A percentile compares a stretch with the other conserved stretches of the same genome.
Evolutionary conservation across 2,113 vertebrate genomes (phyloP).

Genomic region (Fregetta grallaria): DNA sequence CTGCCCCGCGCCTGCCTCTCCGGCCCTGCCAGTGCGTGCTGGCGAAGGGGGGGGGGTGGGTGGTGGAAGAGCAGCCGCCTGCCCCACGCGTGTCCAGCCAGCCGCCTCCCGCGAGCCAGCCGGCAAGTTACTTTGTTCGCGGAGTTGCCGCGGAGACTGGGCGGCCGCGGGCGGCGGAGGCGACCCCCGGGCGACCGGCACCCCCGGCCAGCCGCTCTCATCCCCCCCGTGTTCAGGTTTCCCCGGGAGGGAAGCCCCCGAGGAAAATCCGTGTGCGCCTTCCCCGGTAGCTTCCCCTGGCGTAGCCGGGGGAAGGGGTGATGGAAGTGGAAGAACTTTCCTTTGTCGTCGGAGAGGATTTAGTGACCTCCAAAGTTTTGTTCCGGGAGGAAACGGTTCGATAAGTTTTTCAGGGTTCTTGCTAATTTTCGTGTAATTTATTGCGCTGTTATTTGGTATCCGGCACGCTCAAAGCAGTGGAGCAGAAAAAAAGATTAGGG

Average conservation of each 20-base stretch:
- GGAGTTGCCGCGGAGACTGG: conserved; percentile 11
- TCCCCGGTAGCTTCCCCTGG: background rate
- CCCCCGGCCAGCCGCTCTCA: background rate
- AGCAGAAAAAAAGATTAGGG: background rate
- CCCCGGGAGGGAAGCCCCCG: background rate
- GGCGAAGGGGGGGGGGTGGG: background rate
- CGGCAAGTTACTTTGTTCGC: conserved; percentile 59
- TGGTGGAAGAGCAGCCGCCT: background rate
- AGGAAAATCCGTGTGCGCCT: background rate
- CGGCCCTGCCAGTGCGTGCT: background rate
- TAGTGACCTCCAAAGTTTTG: conserved; percentile 54
- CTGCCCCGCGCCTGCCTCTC: background rate
- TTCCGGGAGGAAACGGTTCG: background rate
- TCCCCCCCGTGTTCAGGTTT: background rate
- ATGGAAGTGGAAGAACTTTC: conserved; percentile 18
- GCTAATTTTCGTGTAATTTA: background rate
- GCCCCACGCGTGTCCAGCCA: background rate
- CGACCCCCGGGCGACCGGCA: background rate
- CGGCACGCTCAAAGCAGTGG: background rate
- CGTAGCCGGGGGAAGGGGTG: background rate
- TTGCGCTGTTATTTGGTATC: background rate
- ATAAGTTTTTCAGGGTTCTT: background rate
- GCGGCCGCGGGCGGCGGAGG: background rate
- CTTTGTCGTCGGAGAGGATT: conserved; percentile 3
- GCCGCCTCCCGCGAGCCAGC: background rate